A percentile compares a stretch with the other conserved stretches of the same genome.
Conservation (phyloP, 92 coral and sea anemone genomes). For the Parazoanthus darwini region DNA sequence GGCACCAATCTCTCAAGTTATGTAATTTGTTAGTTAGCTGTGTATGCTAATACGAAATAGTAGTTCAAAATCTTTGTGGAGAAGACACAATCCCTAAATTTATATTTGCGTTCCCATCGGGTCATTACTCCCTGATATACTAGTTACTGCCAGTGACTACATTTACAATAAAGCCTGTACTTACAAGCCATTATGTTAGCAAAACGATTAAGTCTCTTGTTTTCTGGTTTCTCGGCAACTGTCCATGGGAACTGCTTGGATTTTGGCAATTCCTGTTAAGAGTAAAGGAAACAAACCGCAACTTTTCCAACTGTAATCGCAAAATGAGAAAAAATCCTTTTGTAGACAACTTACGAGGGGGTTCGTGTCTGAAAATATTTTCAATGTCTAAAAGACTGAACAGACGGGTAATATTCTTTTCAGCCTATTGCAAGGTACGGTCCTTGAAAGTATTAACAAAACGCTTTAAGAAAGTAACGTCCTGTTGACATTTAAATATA, state of each 20-base stretch:
- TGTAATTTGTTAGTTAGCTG: no score
- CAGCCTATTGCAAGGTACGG: no score
- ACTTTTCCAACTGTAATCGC: background rate
- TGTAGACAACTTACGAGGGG: background rate
- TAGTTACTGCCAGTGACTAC: no score
- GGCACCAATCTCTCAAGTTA: no score
- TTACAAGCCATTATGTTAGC: conserved; percentile 81
- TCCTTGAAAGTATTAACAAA: no score
- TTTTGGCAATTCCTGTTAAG: conserved; percentile 48
- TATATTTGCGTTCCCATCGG: background rate
- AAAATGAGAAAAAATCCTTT: background rate
- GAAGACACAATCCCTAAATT: background rate
- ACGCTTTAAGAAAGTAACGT: no score
- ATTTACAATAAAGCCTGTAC: conserved; percentile 1
- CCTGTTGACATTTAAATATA: no score
- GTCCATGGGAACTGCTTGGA: conserved; percentile 61
- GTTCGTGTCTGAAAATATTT: no score
- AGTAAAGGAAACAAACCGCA: background rate
- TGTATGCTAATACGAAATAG: no score
- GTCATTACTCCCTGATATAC: background rate
- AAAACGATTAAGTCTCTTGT: conserved; percentile 77
- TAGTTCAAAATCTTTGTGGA: no score
- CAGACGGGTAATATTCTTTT: no score
- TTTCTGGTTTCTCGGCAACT: conserved; percentile 63
- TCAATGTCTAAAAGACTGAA: no score